Conservation (phyloP, 2,888 invertebrate genomes). For the Poecilobothrus nobilitatus region DNA sequence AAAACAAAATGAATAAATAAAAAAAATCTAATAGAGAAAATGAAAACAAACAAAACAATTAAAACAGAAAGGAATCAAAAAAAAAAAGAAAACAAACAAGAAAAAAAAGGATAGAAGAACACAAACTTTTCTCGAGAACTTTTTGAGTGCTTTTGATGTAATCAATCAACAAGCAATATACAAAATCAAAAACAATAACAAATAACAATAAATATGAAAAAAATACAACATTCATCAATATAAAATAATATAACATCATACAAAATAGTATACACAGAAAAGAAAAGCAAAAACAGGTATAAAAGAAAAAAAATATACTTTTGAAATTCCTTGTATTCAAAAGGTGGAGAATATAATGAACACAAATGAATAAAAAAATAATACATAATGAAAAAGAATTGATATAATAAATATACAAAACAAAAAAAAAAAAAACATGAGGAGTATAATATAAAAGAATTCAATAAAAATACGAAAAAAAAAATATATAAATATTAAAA, state of each 20-base stretch:
- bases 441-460: not conserved
- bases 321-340: not conserved
- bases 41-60: not conserved
- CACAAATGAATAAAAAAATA: not conserved
- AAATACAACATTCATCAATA: not conserved
- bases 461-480: too few species aligned
- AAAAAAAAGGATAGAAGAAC: too few species aligned
- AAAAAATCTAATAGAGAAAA: too few species aligned
- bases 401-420: not conserved
- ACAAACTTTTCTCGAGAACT: not conserved
- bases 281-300: too few species aligned
- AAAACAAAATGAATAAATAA: not conserved
- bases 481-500: too few species aligned
- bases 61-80: not conserved
- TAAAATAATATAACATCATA: not conserved
- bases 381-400: not conserved
- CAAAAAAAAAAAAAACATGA: too few species aligned
- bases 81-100: not conserved
- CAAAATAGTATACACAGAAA: not conserved
- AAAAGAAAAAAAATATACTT: not conserved
- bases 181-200: not conserved
- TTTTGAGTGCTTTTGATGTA: slow-evolving; percentile 3
- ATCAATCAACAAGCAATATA: slow-evolving; percentile 6
- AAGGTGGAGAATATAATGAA: not conserved
- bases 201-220: not conserved